Evolutionary conservation across 2,888 invertebrate species (phyloP).

Genomic region (Dryomyza anilis): DNA sequence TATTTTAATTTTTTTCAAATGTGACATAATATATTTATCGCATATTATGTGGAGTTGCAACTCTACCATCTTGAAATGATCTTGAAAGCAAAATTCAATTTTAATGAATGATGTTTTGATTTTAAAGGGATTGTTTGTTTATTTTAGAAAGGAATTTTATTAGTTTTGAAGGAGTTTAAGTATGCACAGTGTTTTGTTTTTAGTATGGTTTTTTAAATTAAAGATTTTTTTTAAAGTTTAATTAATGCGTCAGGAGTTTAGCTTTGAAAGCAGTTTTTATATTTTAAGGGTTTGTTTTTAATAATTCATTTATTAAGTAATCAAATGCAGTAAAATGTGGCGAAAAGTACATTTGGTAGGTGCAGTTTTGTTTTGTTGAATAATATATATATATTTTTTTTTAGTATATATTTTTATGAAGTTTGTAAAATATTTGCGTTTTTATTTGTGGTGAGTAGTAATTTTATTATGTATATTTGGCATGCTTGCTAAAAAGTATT

Average conservation of each 20-base stretch:
- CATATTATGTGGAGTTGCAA: constrained; percentile 60
- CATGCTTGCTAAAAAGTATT: too few relatives aligned
- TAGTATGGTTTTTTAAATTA: constrained; percentile 28
- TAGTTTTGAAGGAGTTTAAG: not conserved
- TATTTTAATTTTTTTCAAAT: constrained; percentile 6
- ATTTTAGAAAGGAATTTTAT: too few relatives aligned
- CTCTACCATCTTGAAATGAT: constrained; percentile 52
- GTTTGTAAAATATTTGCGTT: too few relatives aligned
- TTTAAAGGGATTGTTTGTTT: too few relatives aligned
- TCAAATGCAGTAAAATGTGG: too few relatives aligned
- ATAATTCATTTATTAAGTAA: too few relatives aligned
- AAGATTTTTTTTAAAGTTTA: constrained; percentile 25
- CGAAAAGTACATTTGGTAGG: too few relatives aligned
- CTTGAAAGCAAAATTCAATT: constrained; percentile 31
- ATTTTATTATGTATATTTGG: too few relatives aligned
- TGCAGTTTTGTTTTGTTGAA: too few relatives aligned
- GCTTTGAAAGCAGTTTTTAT: too few relatives aligned
- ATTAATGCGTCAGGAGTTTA: constrained; percentile 14
- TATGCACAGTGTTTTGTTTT: constrained; percentile 18
- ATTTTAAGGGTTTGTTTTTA: not conserved
- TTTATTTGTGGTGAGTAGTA: too few relatives aligned
- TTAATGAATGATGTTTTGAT: constrained; percentile 19
- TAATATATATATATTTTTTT: not conserved
- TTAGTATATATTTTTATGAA: too few relatives aligned
- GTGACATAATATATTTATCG: constrained; percentile 53